These are phyloP conservation scores for Drosophila ogumai DNA, from an alignment of 1,140 invertebrate species.

Conservation along the genomic window DNA sequence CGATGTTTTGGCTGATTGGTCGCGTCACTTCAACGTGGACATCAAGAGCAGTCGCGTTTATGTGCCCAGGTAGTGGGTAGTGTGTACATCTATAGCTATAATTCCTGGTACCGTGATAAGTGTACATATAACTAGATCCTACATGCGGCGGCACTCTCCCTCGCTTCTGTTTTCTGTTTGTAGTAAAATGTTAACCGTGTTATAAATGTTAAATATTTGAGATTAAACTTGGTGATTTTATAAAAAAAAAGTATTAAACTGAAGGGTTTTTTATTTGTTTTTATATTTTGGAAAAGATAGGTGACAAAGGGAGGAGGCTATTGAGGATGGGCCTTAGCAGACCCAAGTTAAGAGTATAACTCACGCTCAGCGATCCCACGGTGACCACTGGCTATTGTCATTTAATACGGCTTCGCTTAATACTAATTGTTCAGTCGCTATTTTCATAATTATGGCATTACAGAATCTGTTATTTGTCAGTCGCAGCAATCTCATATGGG, in stretches of 20 bases:
- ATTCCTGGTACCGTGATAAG: constrained; percentile 22
- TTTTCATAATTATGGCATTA: too few relatives aligned
- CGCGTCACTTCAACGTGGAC: constrained; percentile 72
- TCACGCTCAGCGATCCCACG: too few relatives aligned
- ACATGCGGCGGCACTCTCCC: constrained; percentile 10
- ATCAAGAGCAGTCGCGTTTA: constrained; percentile 76
- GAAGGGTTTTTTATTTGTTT: neutral
- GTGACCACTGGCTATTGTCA: too few relatives aligned
- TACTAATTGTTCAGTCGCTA: too few relatives aligned
- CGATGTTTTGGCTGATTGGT: constrained; percentile 70
- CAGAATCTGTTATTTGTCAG: too few relatives aligned
- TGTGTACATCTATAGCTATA: constrained; percentile 20
- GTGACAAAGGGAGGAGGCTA: too few relatives aligned
- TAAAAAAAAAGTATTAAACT: neutral
- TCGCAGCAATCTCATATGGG: too few relatives aligned
- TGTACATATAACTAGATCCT: constrained; percentile 15
- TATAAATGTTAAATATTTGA: constrained; percentile 33
- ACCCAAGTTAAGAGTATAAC: too few relatives aligned
- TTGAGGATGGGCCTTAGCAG: too few relatives aligned
- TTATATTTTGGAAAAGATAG: neutral
- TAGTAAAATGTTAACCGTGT: constrained; percentile 41
- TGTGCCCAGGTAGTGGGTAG: constrained; percentile 38
- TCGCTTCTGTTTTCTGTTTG: constrained; percentile 17
- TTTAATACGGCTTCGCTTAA: too few relatives aligned
- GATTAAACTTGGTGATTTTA: constrained; percentile 22